Evolutionary conservation across 1,140 invertebrate species (phyloP), one percentile per base, ranked within the genome.

Genomic region (Cotesia typhae): DNA sequence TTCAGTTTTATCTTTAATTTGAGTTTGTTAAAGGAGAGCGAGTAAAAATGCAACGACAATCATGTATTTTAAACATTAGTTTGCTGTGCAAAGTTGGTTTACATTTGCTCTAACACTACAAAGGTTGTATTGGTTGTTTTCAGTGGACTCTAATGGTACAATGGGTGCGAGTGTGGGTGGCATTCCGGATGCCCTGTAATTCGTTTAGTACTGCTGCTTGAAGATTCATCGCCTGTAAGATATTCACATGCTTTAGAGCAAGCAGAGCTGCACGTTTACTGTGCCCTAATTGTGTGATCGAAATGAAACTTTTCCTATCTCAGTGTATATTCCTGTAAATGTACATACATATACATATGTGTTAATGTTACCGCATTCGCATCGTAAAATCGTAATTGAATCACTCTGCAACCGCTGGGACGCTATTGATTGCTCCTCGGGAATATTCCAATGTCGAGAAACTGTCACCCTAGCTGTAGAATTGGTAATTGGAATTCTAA

Each of bases 221-320:
- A 66, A 71, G 70, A 71, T 71, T 71, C 70, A 71, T 66, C 52
- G 70, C 70, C 70, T 52, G 63, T 71, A 63, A 71, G 70, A 71
- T 65, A 71, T 71, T 71, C 52, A 36, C 36, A 7, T 20, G 47
- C 59, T 12, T 12, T 38, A 41, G 63, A 9, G 38, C 47, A 51
- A 70, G 37, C 63, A 71, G 10, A 65, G 35, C 12, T 61, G 28
- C 61, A 65, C 61, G 51, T 71, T 71, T 65, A 63, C 61, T 51
- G 51, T 52, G 36, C 9, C 51, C 61, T 70, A 59, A 70, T 70
- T 70, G 41, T 64, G 47, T 63, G 67, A 64, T 47, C 41, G 60
- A 63, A 70, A 70, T 64, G 60, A 70, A 61, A 10, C 20, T 28
- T 14, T 35, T 41, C 61, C 12, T 60, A 36, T 63, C 41, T 35